Conservation (phyloP, 2,797 vertebrate genomes). For the Leptatherina wallacei region DNA sequence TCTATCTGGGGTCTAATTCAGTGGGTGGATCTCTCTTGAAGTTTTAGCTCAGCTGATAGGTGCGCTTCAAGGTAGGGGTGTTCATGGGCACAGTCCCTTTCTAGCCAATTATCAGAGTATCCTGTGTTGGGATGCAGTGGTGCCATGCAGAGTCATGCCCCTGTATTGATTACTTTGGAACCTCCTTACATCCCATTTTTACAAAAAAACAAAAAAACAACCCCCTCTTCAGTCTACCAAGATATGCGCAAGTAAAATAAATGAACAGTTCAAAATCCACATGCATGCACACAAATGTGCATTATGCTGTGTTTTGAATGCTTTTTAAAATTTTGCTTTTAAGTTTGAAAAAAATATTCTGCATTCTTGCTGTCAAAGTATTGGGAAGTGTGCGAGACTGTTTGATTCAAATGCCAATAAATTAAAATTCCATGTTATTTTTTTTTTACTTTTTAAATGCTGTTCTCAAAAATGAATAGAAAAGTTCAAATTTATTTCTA, state of each 20-base stretch:
- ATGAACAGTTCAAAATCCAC: not conserved
- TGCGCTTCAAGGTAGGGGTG: not conserved
- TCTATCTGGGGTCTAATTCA: not conserved
- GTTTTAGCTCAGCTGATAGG: constrained; percentile 10
- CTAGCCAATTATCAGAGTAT: constrained; percentile 34
- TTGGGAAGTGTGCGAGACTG: too few species aligned
- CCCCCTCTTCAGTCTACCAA: not conserved
- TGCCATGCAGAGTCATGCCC: constrained; percentile 22
- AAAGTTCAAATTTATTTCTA: not conserved
- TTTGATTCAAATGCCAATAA: not conserved
- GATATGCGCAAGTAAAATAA: not conserved
- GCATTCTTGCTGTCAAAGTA: not conserved
- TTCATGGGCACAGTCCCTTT: constrained; percentile 27
- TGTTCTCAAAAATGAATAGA: not conserved
- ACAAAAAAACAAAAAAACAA: not conserved
- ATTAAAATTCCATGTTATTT: not conserved
- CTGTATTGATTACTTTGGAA: constrained; percentile 3
- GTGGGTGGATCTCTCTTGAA: not conserved
- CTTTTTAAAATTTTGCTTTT: too few species aligned
- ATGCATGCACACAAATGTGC: not conserved
- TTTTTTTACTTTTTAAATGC: not conserved
- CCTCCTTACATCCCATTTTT: not conserved
- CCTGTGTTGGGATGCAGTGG: constrained; percentile 27
- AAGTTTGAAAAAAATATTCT: too few species aligned
- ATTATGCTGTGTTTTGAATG: not conserved